Percentiles rank a stretch among this genome's conserved stretches.
Evolutionary conservation across 2,888 invertebrate genomes (phyloP).

Genomic region (Tetragonula carbonaria): DNA sequence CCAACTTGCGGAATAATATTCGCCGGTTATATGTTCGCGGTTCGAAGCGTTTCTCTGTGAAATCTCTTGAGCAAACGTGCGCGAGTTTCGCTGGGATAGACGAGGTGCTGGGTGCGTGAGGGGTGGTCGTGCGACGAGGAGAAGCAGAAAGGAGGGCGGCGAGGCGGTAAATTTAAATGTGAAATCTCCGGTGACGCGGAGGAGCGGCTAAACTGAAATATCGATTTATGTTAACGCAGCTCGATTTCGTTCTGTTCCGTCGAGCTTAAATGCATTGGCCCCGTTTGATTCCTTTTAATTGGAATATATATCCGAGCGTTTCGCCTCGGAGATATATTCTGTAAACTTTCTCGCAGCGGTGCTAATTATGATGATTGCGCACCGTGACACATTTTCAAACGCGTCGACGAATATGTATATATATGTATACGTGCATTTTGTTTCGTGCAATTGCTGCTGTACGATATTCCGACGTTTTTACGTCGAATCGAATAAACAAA

Average conservation of each 20-base stretch:
- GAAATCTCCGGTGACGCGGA: slow-evolving; percentile 27
- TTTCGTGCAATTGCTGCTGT: neutral
- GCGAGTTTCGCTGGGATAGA: neutral
- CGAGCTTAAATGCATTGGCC: neutral
- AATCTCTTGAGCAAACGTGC: slow-evolving; percentile 21
- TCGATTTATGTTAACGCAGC: slow-evolving; percentile 54
- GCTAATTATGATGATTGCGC: neutral
- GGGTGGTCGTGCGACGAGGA: neutral
- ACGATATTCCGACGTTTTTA: neutral
- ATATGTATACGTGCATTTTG: neutral
- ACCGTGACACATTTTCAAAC: neutral
- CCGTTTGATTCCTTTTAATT: slow-evolving; percentile 11
- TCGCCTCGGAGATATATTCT: neutral
- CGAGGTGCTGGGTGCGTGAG: neutral
- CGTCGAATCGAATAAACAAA: neutral
- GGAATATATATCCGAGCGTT: neutral
- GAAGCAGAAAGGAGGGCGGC: neutral
- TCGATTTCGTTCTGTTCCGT: slow-evolving; percentile 11
- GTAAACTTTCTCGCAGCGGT: neutral
- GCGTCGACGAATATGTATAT: neutral
- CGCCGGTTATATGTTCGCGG: slow-evolving; percentile 29
- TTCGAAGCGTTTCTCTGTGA: neutral
- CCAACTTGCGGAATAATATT: slow-evolving; percentile 60
- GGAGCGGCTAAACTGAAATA: slow-evolving; percentile 42
- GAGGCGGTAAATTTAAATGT: slow-evolving; percentile 40